These are phyloP conservation scores for Pterocles orientalis DNA, from an alignment of 2,113 vertebrate genomes.

Conservation along the genomic window DNA sequence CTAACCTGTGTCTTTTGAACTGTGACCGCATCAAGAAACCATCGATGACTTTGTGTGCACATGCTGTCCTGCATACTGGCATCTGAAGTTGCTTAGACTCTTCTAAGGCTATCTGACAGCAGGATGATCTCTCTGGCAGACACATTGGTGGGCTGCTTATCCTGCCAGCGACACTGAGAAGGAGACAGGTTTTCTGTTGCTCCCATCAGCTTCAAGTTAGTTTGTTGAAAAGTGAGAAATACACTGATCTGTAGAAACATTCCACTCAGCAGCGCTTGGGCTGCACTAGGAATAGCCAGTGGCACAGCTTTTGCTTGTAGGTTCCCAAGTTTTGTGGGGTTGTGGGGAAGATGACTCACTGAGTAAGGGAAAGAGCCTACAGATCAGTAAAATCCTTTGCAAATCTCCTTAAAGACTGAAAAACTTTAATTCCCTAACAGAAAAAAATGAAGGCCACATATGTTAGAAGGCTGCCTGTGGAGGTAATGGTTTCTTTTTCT, in stretches of 20 bases:
- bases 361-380: not conserved
- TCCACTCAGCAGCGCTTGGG: rapidly evolving
- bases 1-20: not conserved
- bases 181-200: not conserved
- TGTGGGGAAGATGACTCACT: not conserved
- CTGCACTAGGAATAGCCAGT: not conserved
- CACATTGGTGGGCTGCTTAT: not conserved
- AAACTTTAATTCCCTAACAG: not conserved
- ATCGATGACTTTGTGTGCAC: rapidly evolving
- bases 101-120: not conserved
- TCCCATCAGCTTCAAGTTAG: not conserved
- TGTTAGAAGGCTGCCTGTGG: not conserved
- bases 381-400: not conserved
- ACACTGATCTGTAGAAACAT: rapidly evolving
- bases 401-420: not conserved
- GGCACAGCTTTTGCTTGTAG: not conserved
- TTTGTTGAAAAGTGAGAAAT: not conserved
- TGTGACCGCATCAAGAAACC: not conserved
- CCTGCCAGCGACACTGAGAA: not conserved
- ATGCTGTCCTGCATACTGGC: not conserved
- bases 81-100: not conserved
- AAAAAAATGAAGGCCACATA: not conserved
- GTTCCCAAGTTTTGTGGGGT: not conserved
- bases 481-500: not conserved
- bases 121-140: not conserved